Evolutionary conservation across 2,113 vertebrate species (phyloP), one percentile per base, ranked within the genome.

Genomic region (Crotophaga sulcirostris): DNA sequence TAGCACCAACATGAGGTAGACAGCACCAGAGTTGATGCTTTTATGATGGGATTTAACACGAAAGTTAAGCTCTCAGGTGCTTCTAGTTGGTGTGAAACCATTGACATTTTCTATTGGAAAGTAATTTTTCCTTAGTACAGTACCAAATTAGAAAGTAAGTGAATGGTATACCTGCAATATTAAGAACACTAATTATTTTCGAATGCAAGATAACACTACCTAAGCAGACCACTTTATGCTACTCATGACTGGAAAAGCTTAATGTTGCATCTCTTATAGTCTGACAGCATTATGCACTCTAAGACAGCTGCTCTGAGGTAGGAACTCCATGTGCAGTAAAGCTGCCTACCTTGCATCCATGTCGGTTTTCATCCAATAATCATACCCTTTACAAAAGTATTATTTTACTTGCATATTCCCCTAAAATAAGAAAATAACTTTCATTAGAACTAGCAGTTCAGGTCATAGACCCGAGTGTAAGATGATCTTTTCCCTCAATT

Each of bases 81-180:
- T 90, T 76, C 36, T 85, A 51, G 95, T 96, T 96, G 95, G 92
- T 96, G 92, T 12, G 93, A 96, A 94, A 96, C 96, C 85, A 88
- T 70, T 96, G 94, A 95, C 72, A 86, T 96, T 92, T 96, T 89
- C 68, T 49, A 47, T 14, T 93, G 72, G 83, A 78, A 95, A 89
- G 83, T 86, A 92, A 92, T 96, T 94, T 90, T 44, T 90, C 67
- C 82, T 78, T 29, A 88, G 94, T 31, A 67, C 18, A 93, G 64
- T 45, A 90, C 85, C 78, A 85, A 94, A 90, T 92, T 84, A 90
- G 90, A 86, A 94, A 94, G 79, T 63, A 91, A 91, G 78, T 47
- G 89, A 89, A 95, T 80, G 76, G 75, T 77, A 75, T 40, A n/a
- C 24, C 73, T 75, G 84, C 73, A 56, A 38, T 72, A 84, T 5